These are phyloP conservation scores for Trialeurodes vaporariorum DNA, from an alignment of 1,140 invertebrate genomes.

Conservation along the genomic window DNA sequence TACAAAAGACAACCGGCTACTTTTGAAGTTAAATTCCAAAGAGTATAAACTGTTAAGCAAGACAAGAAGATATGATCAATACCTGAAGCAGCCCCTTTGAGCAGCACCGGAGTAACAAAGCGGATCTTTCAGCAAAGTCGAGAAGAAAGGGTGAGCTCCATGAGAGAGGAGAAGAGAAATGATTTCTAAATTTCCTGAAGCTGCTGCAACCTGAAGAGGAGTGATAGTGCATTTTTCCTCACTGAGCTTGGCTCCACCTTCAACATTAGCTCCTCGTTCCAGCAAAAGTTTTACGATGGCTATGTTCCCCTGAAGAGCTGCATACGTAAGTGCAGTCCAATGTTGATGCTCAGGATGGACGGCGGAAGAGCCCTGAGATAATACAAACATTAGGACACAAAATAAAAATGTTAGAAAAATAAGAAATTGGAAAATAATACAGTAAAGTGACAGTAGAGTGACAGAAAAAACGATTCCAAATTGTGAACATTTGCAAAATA, in stretches of 20 bases:
- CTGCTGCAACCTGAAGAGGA: conserved; percentile 71
- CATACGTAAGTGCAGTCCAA: conserved; percentile 50
- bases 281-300: conserved; percentile 50
- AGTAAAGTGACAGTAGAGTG: no score
- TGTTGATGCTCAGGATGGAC: conserved; percentile 53
- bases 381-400: no score
- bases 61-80: conserved; percentile 18
- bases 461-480: no score
- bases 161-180: conserved; percentile 64
- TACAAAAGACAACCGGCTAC: no score
- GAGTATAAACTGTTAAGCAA: no score
- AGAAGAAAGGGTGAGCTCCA: conserved; percentile 75
- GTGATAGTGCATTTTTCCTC: conserved; percentile 78
- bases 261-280: conserved; percentile 67
- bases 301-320: conserved; percentile 37
- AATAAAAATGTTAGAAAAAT: no score
- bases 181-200: conserved; percentile 66
- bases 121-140: conserved; percentile 66
- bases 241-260: conserved; percentile 64
- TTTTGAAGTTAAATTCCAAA: no score
- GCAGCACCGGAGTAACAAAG: conserved; percentile 73
- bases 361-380: conserved; percentile 33
- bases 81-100: conserved; percentile 68
- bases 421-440: no score
- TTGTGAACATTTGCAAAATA: no score